Evolutionary conservation across 1,140 invertebrate genomes (phyloP), one percentile per base, ranked within the genome.

Genomic region (Ptiloglossa arizonensis): DNA sequence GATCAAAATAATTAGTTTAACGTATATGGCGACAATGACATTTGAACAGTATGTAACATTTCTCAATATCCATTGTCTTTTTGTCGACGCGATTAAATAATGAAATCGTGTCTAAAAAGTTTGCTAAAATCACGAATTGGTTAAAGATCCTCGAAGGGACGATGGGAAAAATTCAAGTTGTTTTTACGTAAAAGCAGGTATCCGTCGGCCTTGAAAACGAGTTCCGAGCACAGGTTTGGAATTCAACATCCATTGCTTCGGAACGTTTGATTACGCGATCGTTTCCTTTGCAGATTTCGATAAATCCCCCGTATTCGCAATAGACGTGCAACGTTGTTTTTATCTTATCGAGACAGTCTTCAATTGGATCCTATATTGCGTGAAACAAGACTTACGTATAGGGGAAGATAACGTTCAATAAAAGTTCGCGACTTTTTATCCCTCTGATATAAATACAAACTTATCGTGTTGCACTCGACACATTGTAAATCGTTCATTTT

Each of bases 121-220:
- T 15, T n/a, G 5, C 6, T 6, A 11, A 0, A 17, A 50, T 1
- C 24, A 24, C n/a, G 19, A 35, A 17, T 52, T 1, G 13, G 6
- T 22, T 13, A 5, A 35, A 9, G 0, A 59, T 57, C 27, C 19
- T 44, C 27, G 5, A 32, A 32, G 13, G 44, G 8, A n/a, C 57
- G 8, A 38, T 19, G 2, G 44, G 5, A 19, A n/a, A 13, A 22
- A 67, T 50, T 22, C 62, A 64, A 62, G 75, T 73, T 48, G 22
- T 19, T 74, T 48, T 71, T 68, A 64, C 27, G 24, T 41, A 50
- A 73, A 70, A 64, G n/a, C 38, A 54, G 32, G 50, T 57, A 72
- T 62, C 6, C 32, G 15, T 56, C 22, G 64, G 24, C 83, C 78
- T 80, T 83, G 81, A 76, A 38, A 86, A 83, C 83, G 71, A 86